Evolutionary conservation across 2,888 invertebrate species (phyloP).

Genomic region (Eupithecia subumbrata): DNA sequence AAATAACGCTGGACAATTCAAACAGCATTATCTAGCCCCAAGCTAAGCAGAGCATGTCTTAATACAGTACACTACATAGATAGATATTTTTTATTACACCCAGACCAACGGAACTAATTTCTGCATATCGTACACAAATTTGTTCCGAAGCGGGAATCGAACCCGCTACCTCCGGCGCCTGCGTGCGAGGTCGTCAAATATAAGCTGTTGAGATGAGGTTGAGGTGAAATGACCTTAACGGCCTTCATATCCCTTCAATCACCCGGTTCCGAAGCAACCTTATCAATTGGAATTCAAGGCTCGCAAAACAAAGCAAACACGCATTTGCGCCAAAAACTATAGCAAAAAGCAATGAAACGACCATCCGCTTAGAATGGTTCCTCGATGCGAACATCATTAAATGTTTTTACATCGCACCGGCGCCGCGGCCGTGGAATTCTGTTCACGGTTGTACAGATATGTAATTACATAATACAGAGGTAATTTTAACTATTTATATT

Average conservation of each 20-base stretch:
- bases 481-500: not conserved
- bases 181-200: too few species aligned
- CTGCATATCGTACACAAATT: too few species aligned
- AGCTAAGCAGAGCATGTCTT: too few species aligned
- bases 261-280: not conserved
- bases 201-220: too few species aligned
- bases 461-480: not conserved
- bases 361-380: conserved; percentile 23
- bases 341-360: conserved; percentile 5
- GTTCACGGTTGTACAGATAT: not conserved
- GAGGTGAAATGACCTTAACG: too few species aligned
- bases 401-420: conserved; percentile 14
- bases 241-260: not conserved
- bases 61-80: too few species aligned
- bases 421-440: not conserved
- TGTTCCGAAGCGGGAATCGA: too few species aligned
- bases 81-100: too few species aligned
- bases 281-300: not conserved
- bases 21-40: too few species aligned
- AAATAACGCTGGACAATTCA: too few species aligned
- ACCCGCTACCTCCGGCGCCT: too few species aligned
- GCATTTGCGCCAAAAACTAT: conserved; percentile 3
- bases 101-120: too few species aligned
- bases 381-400: conserved; percentile 19
- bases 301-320: not conserved